Base-by-base conservation (phyloP, 2,888 invertebrate genomes). In the Luffia ferchaultella region DNA sequence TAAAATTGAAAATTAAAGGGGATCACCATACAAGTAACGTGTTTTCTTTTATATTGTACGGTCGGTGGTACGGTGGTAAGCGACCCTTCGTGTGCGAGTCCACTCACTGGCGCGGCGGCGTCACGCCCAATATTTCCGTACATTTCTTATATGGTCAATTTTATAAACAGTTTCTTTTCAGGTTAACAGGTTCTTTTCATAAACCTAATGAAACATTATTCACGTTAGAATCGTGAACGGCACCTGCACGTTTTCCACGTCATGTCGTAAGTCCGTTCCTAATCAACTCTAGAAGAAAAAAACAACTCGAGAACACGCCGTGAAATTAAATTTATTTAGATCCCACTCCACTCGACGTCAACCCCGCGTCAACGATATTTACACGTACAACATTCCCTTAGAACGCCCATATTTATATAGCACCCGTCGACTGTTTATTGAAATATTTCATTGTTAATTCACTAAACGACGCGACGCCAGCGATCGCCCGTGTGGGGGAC, bases 401-500 rank as follows among this genome's bases (percentile, higher is more conserved):
- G 72, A 68, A 73, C 61, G 70, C 69, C 69, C 69, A 66, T 82
- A 76, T 82, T 82, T 83, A 77, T 74, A 70, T 68, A 75, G 68
- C 69, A 65, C 65, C 70, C 70, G 67, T 64, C 71, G 68, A 59
- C 64, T 72, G 72, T 73, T 79, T 78, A 82, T 80, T 80, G 74
- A 82, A 77, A 77, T 80, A 79, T 76, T 76, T 78, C 76, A 76
- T 79, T 78, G 77, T 83, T 77, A 79, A 79, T 76, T 76, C 74
- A 68, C 65, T 60, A 63, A 73, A 70, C 70, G 70, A 73, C 69
- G 65, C 65, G 69, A 64, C 62, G 70, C 69, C 61, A 69, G 63
- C 65, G 67, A 65, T 61, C 64, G 64, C n/a, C n/a, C n/a, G n/a
- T n/a, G n/a, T n/a, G n/a, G n/a, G n/a, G n/a, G n/a, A n/a, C n/a